phyloP scores from a whole-genome alignment of 2,797 vertebrate species.

The Anas bahamensis region DNA sequence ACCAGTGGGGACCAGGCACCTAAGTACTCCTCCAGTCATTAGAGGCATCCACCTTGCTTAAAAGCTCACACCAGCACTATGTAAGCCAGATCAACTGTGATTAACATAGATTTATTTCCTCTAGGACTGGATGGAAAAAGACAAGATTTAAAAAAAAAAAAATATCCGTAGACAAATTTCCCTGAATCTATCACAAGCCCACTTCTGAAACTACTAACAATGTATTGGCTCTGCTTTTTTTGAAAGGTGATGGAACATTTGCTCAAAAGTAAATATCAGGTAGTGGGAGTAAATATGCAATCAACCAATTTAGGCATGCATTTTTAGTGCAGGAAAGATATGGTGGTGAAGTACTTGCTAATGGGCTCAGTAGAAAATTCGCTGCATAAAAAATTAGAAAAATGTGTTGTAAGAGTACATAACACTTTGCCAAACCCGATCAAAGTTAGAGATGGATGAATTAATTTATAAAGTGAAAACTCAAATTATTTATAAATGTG shows the following conservation, averaged over 20 bases:
- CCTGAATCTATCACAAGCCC: background rate
- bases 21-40: background rate
- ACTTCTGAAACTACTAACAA: background rate
- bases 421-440: background rate
- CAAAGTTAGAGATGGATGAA: background rate
- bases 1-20: background rate
- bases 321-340: background rate
- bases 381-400: background rate
- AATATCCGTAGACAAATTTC: background rate
- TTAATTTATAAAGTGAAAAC: constrained; percentile 18
- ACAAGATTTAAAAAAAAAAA: background rate
- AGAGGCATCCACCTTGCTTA: background rate
- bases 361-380: background rate
- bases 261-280: background rate
- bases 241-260: background rate
- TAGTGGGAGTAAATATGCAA: background rate
- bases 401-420: background rate
- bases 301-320: background rate
- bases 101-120: background rate
- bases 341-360: background rate
- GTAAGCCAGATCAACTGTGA: background rate
- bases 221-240: background rate
- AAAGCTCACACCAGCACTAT: background rate
- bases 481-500: constrained; percentile 9
- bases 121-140: background rate